Evolutionary conservation across 1,140 invertebrate genomes (phyloP).

Genomic region (Drosophila kikkawai): DNA sequence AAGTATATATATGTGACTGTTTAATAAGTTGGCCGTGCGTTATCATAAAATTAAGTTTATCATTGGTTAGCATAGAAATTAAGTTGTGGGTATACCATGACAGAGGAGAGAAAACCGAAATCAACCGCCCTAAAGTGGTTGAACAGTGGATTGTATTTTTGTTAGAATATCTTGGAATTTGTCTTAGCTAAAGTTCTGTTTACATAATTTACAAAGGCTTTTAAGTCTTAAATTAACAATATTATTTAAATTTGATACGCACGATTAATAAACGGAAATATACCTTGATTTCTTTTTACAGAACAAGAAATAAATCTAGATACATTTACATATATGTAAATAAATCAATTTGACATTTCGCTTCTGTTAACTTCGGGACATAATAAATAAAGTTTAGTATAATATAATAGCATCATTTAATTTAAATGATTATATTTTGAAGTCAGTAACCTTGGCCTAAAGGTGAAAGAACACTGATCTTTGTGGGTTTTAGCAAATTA

Average conservation of each 20-base stretch:
- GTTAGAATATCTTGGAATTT: neutral
- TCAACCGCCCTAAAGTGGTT: slow-evolving; percentile 1
- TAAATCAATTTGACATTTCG: neutral
- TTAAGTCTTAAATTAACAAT: neutral
- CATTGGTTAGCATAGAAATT: slow-evolving; percentile 78
- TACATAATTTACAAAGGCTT: neutral
- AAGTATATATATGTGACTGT: slow-evolving; percentile 19
- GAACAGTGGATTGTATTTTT: slow-evolving; percentile 21
- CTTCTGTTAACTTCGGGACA: no score
- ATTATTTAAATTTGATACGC: neutral
- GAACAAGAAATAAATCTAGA: neutral
- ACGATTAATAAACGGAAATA: neutral
- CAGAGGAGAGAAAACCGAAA: slow-evolving; percentile 23
- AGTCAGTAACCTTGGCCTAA: neutral
- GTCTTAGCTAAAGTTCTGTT: neutral
- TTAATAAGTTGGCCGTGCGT: slow-evolving; percentile 54
- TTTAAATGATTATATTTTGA: neutral
- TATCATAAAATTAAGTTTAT: slow-evolving; percentile 81
- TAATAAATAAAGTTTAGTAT: neutral
- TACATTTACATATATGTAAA: neutral
- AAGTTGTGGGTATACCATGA: slow-evolving; percentile 39
- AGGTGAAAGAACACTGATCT: neutral
- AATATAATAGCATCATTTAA: neutral
- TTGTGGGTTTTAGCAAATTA: no score
- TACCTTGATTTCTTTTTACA: neutral